Conservation (phyloP, 2,797 vertebrate genomes). For the Syngnathus rostellatus region DNA sequence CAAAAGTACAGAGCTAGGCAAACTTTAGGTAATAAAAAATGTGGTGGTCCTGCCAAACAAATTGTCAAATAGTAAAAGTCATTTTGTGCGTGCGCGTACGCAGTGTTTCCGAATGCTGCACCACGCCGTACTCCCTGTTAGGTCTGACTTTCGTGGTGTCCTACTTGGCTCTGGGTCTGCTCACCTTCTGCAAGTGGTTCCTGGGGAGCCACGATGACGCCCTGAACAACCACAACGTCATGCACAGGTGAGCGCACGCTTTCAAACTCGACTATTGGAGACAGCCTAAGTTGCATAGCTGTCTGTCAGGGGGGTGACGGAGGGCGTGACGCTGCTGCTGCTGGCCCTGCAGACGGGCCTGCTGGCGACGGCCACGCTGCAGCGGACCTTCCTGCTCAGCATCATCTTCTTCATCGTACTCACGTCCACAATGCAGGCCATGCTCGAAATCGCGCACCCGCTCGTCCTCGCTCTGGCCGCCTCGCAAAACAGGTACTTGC, state of each 20-base stretch:
- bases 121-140: constrained; percentile 79
- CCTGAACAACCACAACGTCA: constrained; percentile 78
- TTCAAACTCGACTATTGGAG: background rate
- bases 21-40: too few species aligned
- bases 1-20: too few species aligned
- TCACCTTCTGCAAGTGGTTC: constrained; percentile 82
- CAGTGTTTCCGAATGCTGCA: constrained; percentile 82
- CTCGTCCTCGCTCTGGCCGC: constrained; percentile 79
- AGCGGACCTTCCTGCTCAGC: constrained; percentile 85
- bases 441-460: constrained; percentile 83
- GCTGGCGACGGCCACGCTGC: constrained; percentile 76
- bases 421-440: constrained; percentile 82
- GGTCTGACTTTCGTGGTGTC: constrained; percentile 83
- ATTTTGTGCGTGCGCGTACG: background rate
- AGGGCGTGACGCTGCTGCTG: constrained; percentile 80
- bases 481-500: constrained; percentile 73
- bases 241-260: constrained; percentile 73
- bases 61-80: too few species aligned
- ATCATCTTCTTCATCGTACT: constrained; percentile 89
- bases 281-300: background rate
- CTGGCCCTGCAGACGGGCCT: constrained; percentile 83
- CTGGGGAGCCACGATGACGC: constrained; percentile 71
- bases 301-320: constrained; percentile 74
- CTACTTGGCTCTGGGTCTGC: constrained; percentile 76
- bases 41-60: too few species aligned